These are phyloP conservation scores for Dorcus parallelipipedus DNA, from an alignment of 2,888 invertebrate species.

Conservation along the genomic window DNA sequence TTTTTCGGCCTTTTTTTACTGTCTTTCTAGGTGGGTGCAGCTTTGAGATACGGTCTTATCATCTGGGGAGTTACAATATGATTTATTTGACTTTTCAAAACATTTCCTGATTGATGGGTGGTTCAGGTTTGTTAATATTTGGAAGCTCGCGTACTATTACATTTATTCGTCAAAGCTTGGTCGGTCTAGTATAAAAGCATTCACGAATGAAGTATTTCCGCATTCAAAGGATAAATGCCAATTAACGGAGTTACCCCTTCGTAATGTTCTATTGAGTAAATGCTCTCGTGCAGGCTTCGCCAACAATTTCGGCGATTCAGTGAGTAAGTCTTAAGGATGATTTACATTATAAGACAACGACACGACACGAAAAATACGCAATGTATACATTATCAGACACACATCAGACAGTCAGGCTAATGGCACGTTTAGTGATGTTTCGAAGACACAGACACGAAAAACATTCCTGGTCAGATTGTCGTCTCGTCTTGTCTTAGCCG, in stretches of 20 bases:
- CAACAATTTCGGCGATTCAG: not conserved
- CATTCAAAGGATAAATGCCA: conserved; percentile 22
- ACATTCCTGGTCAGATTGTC: no score
- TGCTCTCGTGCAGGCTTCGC: not conserved
- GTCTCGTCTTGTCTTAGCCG: no score
- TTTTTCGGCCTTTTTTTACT: not conserved
- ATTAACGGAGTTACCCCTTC: conserved; percentile 18
- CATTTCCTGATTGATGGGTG: not conserved
- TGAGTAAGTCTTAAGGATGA: no score
- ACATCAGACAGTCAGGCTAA: no score
- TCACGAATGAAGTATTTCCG: conserved; percentile 19
- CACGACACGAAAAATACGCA: no score
- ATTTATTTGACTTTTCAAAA: not conserved
- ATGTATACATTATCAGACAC: no score
- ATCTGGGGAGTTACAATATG: not conserved
- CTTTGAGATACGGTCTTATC: not conserved
- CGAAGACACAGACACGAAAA: no score
- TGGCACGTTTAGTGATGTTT: no score
- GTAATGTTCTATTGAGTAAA: conserved; percentile 10
- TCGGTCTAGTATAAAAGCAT: conserved; percentile 18
- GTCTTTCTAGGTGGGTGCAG: not conserved
- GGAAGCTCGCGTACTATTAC: not conserved
- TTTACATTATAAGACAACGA: no score
- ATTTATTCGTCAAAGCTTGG: not conserved
- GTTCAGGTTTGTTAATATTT: not conserved